Evolutionary conservation across 2,888 invertebrate species (phyloP).

Genomic region (Eueremaeus valkanovi): DNA sequence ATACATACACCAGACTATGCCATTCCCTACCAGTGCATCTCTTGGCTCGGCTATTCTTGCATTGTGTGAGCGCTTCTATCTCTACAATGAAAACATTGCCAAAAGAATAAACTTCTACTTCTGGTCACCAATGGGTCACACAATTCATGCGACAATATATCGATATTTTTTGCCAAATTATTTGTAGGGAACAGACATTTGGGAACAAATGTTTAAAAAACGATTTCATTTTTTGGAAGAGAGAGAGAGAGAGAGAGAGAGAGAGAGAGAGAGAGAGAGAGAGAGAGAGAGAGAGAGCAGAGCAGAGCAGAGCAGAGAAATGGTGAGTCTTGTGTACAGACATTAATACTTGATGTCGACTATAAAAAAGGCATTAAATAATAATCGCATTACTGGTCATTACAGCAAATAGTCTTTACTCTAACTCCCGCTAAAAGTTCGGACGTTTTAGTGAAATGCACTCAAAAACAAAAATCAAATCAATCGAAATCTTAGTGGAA

Average conservation of each 20-base stretch:
- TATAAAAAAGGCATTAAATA: constrained; percentile 7
- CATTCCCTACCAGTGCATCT: not conserved
- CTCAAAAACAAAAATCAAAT: constrained; percentile 28
- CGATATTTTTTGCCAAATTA: not conserved
- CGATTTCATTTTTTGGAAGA: not conserved
- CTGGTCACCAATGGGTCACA: constrained; percentile 15
- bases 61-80: not conserved
- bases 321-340: not conserved
- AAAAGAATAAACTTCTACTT: not conserved
- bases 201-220: not conserved
- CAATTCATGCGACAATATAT: not conserved
- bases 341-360: constrained; percentile 1
- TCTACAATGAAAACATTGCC: constrained; percentile 4
- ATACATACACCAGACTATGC: not conserved
- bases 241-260: too few species aligned
- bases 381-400: constrained; percentile 12
- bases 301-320: too few species aligned
- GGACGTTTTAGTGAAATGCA: constrained; percentile 1
- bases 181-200: not conserved
- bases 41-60: not conserved
- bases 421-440: not conserved
- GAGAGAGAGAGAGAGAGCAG: too few species aligned
- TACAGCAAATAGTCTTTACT: not conserved
- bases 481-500: constrained; percentile 13
- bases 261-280: too few species aligned